Conservation (phyloP, 2,888 invertebrate species). For the Ichneumon xanthorius region DNA sequence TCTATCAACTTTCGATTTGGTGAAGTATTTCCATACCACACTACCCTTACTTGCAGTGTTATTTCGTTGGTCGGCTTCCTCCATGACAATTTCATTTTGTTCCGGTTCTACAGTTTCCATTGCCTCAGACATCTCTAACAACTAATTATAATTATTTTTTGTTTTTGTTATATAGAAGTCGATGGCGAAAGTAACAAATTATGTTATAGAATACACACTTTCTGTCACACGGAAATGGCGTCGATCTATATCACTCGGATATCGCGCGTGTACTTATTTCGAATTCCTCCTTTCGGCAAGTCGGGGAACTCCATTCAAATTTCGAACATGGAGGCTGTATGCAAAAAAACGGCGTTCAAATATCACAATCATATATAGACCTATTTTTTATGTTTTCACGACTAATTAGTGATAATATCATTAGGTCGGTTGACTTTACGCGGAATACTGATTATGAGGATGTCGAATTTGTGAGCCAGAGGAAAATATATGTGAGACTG, state of each 20-base stretch:
- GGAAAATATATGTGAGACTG: no score
- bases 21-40: neutral
- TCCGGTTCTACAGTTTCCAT: neutral
- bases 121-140: neutral
- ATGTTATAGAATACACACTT: neutral
- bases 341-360: no score
- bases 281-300: neutral
- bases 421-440: no score
- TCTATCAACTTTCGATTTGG: neutral
- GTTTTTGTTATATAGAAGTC: neutral
- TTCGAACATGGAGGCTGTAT: neutral
- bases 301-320: neutral
- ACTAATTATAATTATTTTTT: neutral
- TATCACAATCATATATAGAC: no score
- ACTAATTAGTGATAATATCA: no score
- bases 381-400: no score
- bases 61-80: neutral
- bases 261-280: slow-evolving; percentile 2
- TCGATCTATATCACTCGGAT: neutral
- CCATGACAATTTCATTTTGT: slow-evolving; percentile 1
- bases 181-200: neutral
- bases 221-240: neutral
- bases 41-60: neutral
- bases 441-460: no score
- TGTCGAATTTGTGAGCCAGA: no score